phyloP scores from a whole-genome alignment of 2,797 vertebrate species.

The Eulemur mongoz region DNA sequence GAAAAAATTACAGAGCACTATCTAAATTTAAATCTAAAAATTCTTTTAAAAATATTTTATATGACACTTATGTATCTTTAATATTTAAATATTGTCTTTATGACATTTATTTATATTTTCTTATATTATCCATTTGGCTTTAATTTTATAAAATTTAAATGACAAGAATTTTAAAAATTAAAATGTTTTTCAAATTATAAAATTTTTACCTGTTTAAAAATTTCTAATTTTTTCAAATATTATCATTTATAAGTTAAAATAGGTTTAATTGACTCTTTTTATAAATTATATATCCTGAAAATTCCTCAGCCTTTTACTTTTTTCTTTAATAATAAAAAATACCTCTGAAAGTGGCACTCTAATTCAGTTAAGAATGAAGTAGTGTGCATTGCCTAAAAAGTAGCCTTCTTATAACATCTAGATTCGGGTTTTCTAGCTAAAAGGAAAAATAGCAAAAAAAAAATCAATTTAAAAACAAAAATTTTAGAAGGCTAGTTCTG shows the following conservation, averaged over 20 bases:
- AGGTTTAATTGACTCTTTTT: not conserved
- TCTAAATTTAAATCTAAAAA: not conserved
- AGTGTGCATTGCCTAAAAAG: not conserved
- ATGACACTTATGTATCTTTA: not conserved
- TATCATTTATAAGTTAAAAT: not conserved
- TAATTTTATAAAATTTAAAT: conserved; percentile 20
- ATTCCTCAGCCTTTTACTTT: not conserved
- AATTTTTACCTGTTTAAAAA: not conserved
- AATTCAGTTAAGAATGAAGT: conserved; percentile 29
- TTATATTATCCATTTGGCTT: not conserved
- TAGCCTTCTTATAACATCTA: conserved; percentile 1
- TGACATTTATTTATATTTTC: not conserved
- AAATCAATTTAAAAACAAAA: conserved; percentile 47
- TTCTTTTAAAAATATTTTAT: not conserved
- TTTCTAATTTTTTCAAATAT: not conserved
- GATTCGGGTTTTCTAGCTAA: conserved; percentile 23
- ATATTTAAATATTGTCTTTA: not conserved
- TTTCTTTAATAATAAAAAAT: conserved; percentile 29
- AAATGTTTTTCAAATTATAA: not conserved
- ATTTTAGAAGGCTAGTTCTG: not conserved
- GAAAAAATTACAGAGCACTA: not conserved
- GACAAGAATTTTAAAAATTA: not conserved
- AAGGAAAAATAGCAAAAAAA: conserved; percentile 38
- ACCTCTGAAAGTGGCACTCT: not conserved
- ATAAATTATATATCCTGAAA: not conserved